Percentiles rank a stretch among this genome's conserved stretches.
These are phyloP conservation scores for Columbina picui DNA, from an alignment of 2,113 vertebrate genomes.

Conservation along the genomic window DNA sequence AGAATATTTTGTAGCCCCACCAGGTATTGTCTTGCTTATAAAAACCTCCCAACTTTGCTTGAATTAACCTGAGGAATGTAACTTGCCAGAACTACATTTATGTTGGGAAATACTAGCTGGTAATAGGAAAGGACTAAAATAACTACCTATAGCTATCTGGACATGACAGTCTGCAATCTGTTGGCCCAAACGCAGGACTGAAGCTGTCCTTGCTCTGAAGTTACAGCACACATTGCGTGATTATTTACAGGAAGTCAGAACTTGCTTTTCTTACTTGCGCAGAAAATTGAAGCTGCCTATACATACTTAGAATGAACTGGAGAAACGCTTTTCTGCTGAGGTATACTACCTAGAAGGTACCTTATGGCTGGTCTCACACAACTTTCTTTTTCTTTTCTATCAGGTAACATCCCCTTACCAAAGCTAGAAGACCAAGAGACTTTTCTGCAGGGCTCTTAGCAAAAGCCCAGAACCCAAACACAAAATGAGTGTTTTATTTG, in stretches of 20 bases:
- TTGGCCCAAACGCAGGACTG: not conserved
- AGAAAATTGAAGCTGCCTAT: not conserved
- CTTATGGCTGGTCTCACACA: not conserved
- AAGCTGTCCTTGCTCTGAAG: not conserved
- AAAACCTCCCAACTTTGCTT: not conserved
- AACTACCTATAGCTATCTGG: not conserved
- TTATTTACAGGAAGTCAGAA: not conserved
- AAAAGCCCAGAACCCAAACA: not conserved
- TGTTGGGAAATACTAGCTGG: not conserved
- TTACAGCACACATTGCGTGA: not conserved
- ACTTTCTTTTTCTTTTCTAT: constrained; percentile 32
- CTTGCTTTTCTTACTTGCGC: not conserved
- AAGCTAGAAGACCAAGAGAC: constrained; percentile 70
- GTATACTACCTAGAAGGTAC: not conserved
- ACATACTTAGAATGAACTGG: not conserved
- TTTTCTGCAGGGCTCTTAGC: not conserved
- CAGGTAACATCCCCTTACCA: constrained; percentile 91
- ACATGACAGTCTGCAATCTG: not conserved
- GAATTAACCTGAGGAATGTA: not conserved
- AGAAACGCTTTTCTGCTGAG: not conserved
- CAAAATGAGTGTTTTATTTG: not conserved
- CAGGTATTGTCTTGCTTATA: constrained; percentile 78
- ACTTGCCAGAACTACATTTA: not conserved
- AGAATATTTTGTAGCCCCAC: constrained; percentile 94
- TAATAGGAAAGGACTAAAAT: not conserved